Conservation (phyloP, 2,888 invertebrate species). For the Apantesis nais region DNA sequence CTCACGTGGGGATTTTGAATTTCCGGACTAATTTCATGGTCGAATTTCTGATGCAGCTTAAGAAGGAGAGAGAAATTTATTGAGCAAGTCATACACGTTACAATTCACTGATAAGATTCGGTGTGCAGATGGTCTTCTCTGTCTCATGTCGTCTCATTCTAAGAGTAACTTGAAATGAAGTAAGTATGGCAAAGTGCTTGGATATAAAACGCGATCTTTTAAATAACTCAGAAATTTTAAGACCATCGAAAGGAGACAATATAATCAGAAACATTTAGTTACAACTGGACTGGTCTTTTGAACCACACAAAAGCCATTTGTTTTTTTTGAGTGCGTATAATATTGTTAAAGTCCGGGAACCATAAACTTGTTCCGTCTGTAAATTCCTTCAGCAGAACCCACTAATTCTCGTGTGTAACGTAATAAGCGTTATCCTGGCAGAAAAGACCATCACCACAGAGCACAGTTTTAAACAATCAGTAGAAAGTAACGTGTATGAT, state of each 20-base stretch:
- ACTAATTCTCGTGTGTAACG: neutral
- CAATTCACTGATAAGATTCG: neutral
- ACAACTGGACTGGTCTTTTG: neutral
- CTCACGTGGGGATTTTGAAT: conserved; percentile 19
- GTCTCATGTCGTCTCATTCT: neutral
- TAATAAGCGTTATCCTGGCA: neutral
- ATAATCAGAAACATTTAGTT: neutral
- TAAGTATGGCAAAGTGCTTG: neutral
- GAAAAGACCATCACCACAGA: neutral
- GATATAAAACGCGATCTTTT: neutral
- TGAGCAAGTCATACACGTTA: conserved; percentile 26
- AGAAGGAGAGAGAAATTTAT: conserved; percentile 17
- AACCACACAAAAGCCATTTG: neutral
- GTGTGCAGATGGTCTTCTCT: neutral
- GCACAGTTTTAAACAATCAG: neutral
- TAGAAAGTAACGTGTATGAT: conserved; percentile 1
- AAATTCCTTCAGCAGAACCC: neutral
- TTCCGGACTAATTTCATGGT: conserved; percentile 13
- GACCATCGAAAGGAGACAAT: neutral
- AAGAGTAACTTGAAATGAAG: neutral
- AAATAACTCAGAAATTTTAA: neutral
- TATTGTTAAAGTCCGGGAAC: neutral
- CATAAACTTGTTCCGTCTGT: neutral
- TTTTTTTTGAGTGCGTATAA: neutral
- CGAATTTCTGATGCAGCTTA: conserved; percentile 12